Percentiles rank a stretch among this genome's conserved stretches.
Evolutionary conservation across 2,113 vertebrate species (phyloP).

Genomic region (Mungos mungo): DNA sequence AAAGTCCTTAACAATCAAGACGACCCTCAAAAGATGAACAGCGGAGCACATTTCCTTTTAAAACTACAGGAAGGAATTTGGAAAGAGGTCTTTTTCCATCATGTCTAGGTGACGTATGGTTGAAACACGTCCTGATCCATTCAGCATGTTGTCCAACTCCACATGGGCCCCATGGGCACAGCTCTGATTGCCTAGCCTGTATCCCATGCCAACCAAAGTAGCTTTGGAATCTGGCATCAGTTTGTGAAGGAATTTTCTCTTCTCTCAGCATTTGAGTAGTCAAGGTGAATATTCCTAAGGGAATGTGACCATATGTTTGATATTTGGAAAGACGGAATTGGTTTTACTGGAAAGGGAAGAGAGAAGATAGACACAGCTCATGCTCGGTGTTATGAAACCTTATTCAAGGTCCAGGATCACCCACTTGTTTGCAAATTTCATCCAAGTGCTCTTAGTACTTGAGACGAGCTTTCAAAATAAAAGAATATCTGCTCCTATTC

Average conservation of each 20-base stretch:
- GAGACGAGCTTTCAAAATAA: background rate
- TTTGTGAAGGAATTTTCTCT: background rate
- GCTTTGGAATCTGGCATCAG: conserved; percentile 17
- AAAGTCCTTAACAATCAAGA: background rate
- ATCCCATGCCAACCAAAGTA: background rate
- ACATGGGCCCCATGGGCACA: background rate
- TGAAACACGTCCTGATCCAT: no score
- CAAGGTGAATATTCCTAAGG: background rate
- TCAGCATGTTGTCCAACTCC: rapidly evolving
- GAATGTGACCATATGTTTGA: background rate
- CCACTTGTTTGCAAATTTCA: background rate
- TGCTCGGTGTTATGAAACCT: background rate
- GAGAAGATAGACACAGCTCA: background rate
- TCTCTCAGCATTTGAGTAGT: background rate
- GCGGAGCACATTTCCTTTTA: background rate
- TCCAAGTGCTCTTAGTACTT: background rate
- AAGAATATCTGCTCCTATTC: background rate
- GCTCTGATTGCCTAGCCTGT: background rate
- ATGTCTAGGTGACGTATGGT: rapidly evolving
- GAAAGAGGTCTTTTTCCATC: background rate
- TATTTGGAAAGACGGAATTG: conserved; percentile 7
- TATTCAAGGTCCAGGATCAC: background rate
- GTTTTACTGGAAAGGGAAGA: background rate
- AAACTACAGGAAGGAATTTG: background rate
- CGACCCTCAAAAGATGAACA: background rate